Conservation (phyloP, 2,113 vertebrate genomes). For the Thamnophis sirtalis region DNA sequence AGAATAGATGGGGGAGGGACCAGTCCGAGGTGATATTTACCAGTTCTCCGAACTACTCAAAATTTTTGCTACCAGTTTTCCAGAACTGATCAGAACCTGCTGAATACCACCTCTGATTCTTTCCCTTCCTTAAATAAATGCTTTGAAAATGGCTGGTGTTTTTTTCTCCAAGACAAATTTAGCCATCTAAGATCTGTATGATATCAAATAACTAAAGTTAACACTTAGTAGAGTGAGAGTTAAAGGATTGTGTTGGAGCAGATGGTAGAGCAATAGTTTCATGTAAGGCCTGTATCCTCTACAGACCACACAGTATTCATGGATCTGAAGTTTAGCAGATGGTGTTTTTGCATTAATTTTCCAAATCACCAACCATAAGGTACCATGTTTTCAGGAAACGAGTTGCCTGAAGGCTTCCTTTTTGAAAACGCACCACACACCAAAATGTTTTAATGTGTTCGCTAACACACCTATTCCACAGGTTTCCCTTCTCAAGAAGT, state of each 20-base stretch:
- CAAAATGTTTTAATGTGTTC: slow-evolving; percentile 55
- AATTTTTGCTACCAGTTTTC: too few species aligned
- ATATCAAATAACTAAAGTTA: slow-evolving; percentile 46
- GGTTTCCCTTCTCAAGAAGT: slow-evolving; percentile 43
- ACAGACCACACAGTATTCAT: slow-evolving; percentile 59
- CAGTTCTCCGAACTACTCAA: too few species aligned
- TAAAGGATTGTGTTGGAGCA: slow-evolving; percentile 52
- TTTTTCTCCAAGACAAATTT: slow-evolving; percentile 24
- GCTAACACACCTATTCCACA: slow-evolving; percentile 52
- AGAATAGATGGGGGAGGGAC: too few species aligned
- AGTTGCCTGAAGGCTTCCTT: slow-evolving; percentile 64
- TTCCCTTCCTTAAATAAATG: not conserved
- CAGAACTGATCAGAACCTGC: too few species aligned
- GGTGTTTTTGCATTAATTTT: slow-evolving; percentile 76
- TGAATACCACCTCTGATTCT: not conserved
- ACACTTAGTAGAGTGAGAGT: slow-evolving; percentile 53
- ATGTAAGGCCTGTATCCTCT: slow-evolving; percentile 57
- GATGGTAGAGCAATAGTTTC: slow-evolving; percentile 61
- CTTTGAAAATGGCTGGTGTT: slow-evolving; percentile 13
- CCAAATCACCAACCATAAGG: slow-evolving; percentile 70
- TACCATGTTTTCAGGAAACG: slow-evolving; percentile 71
- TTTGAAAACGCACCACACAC: not conserved
- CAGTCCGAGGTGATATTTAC: too few species aligned
- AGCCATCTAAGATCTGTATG: slow-evolving; percentile 18
- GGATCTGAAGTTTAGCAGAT: slow-evolving; percentile 73